Evolutionary conservation across 2,888 invertebrate genomes (phyloP).

Genomic region (Sesia apiformis): DNA sequence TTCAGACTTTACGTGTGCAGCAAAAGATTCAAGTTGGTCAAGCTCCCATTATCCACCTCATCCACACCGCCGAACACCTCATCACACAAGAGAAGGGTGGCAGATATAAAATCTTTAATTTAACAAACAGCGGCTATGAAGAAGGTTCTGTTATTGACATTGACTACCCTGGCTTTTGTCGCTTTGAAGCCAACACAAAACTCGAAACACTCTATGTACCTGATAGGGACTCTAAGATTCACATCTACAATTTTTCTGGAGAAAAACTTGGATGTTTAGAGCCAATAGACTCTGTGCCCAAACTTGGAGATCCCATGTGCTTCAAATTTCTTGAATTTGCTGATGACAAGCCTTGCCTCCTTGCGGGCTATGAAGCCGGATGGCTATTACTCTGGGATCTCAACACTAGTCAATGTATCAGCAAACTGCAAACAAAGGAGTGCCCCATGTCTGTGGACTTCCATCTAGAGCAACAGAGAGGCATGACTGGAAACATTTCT

Average conservation of each 20-base stretch:
- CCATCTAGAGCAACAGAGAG: slow-evolving; percentile 77
- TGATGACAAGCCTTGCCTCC: slow-evolving; percentile 65
- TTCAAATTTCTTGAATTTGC: slow-evolving; percentile 69
- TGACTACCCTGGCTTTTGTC: slow-evolving; percentile 82
- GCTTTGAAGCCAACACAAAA: slow-evolving; percentile 76
- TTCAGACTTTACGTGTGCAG: slow-evolving; percentile 81
- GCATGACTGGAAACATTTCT: slow-evolving; percentile 79
- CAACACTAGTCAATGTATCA: slow-evolving; percentile 72
- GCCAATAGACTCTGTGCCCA: slow-evolving; percentile 41
- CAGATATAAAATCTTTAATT: slow-evolving; percentile 78
- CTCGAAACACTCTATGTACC: slow-evolving; percentile 79
- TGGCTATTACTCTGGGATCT: slow-evolving; percentile 82
- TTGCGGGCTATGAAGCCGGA: slow-evolving; percentile 85
- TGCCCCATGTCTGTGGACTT: slow-evolving; percentile 84
- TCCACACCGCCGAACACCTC: slow-evolving; percentile 75
- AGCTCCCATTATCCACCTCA: slow-evolving; percentile 77
- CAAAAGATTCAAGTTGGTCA: slow-evolving; percentile 79
- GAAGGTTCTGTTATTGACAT: slow-evolving; percentile 72
- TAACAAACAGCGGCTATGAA: slow-evolving; percentile 75
- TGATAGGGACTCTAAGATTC: slow-evolving; percentile 72
- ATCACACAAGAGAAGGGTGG: slow-evolving; percentile 86
- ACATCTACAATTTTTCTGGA: slow-evolving; percentile 65
- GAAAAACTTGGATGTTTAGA: slow-evolving; percentile 50
- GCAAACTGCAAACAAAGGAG: slow-evolving; percentile 73
- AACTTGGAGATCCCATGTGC: slow-evolving; percentile 79